Evolutionary conservation across 2,888 invertebrate genomes (phyloP), one percentile per base, ranked within the genome.

Genomic region (Cyclophora punctaria): DNA sequence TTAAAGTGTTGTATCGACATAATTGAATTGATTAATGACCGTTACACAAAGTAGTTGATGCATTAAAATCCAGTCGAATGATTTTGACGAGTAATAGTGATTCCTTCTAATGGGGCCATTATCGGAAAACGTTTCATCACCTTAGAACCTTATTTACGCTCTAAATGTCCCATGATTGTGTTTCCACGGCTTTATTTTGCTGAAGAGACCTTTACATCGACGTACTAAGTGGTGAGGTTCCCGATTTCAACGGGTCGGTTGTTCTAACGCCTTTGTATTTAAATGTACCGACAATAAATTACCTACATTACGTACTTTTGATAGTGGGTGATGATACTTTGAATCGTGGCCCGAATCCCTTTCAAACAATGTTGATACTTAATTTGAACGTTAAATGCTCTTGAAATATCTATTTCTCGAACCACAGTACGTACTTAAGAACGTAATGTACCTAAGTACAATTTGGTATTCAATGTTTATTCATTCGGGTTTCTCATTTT

Each of bases 81-180:
- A 51, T 48, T 51, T 49, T 51, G 48, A 52, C 47, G 56, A 45
- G 53, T 56, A 60, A 58, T 65, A 62, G 62, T 63, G 44, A 54
- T 52, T 49, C 50, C 52, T 55, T 62, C 58, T 69, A 67, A 66
- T 63, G 62, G 62, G 48, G 45, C 67, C 67, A 73, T 74, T 74
- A 74, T 73, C 62, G 72, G 68, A 67, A 72, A 74, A 69, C 69
- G 71, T 70, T 71, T 68, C 66, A 62, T 71, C 67, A 68, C 64
- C 66, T 63, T 56, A 56, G 55, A 58, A 56, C 53, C 63, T 69
- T 71, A 67, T 69, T 69, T 66, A 63, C 63, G 61, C 60, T 63
- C 57, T 64, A 63, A 69, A 68, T 66, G 56, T 60, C 53, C 48
- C 56, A 60, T 66, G 62, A 65, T 66, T 68, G 63, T 67, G 56